Evolutionary conservation across 2,888 invertebrate genomes (phyloP), one percentile per base, ranked within the genome.

Genomic region (Hemicrepidius hirtus): DNA sequence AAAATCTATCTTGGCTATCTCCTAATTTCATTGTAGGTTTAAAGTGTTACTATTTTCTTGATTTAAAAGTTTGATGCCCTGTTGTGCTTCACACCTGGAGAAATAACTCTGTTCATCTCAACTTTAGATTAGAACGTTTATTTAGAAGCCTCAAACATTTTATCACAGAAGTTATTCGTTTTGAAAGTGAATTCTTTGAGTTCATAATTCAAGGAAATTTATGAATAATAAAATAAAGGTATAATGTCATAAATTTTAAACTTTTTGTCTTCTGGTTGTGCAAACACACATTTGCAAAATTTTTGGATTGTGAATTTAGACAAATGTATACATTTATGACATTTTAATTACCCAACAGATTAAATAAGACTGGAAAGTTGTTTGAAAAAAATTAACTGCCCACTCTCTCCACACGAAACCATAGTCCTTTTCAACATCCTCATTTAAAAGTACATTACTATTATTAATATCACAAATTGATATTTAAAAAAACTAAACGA

Each of bases 321-420:
- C 32, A 18, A 44, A 44, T 44, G 18, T 18, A 18, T 13, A 1
- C 44, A 16, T 44, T 44, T 44, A 44, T 44, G 44, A 44, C 44
- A 44, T 18, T 44, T 32, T 46, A 32, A 21, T 53, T 53, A 53
- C 13, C 32, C 53, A 53, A 32, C 13, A 53, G 28, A 53, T 53
- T 13, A 41, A 60, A 20, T 60, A n/a, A n/a, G 28, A 49, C 41
- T 28, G 21, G n/a, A 28, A 44, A 63, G 13, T 20, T 28, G 63
- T 12, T 49, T 13, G 49, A 44, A 60, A 60, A 60, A 60, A 60
- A 24, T 49, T 12, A 32, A 49, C 63, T n/a, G 18, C 63, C 63
- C 63, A 63, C 63, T 46, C 63, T 41, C 63, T 41, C 62, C 28
- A 28, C 63, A 46, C 13, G 63, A 49, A 49, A 7, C 49, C 63